Conservation (phyloP, 2,888 invertebrate species). For the Tetragonula carbonaria region DNA sequence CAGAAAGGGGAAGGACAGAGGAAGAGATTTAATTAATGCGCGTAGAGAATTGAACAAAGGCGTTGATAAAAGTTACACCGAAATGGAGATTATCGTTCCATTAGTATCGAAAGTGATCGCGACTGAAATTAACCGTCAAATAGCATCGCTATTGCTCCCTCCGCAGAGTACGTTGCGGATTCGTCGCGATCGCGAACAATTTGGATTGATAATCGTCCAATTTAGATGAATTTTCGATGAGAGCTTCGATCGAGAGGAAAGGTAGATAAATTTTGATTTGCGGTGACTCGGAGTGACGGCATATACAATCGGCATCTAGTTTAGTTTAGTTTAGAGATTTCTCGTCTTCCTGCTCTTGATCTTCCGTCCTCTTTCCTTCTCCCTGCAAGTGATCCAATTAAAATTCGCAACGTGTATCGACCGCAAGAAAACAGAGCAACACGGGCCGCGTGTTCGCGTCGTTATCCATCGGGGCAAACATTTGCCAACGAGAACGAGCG, state of each 20-base stretch:
- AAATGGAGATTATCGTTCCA: constrained; percentile 62
- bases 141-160: not conserved
- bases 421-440: not conserved
- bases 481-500: not conserved
- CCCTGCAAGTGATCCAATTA: not conserved
- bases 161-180: constrained; percentile 1
- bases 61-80: constrained; percentile 24
- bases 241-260: not conserved
- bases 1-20: not conserved
- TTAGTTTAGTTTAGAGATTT: not conserved
- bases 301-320: constrained; percentile 1
- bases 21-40: constrained; percentile 12
- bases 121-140: constrained; percentile 39
- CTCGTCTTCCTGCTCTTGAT: no score
- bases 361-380: no score
- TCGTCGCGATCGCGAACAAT: not conserved
- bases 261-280: not conserved
- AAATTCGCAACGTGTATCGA: not conserved
- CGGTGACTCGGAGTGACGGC: constrained; percentile 15
- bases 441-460: not conserved
- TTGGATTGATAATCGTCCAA: not conserved
- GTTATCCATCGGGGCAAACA: not conserved
- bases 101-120: constrained; percentile 52
- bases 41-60: constrained; percentile 28
- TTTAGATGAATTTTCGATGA: not conserved